These are phyloP conservation scores for Meandrusa payeni DNA, from an alignment of 2,888 invertebrate species.

Conservation along the genomic window DNA sequence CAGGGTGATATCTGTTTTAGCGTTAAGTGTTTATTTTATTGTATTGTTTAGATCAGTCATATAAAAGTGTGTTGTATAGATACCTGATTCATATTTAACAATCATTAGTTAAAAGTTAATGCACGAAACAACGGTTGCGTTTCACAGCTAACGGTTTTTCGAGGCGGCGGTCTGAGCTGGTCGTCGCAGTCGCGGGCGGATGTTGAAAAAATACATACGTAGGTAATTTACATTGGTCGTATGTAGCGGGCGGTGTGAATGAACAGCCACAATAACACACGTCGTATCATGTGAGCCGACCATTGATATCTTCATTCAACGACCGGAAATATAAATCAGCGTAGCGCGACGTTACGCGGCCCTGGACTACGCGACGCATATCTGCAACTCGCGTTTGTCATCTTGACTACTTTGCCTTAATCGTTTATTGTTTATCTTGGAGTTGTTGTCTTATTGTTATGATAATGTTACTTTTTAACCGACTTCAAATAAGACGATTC, in stretches of 20 bases:
- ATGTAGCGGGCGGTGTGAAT: constrained; percentile 52
- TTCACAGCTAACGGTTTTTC: constrained; percentile 17
- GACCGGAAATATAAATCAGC: constrained; percentile 73
- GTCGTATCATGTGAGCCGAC: constrained; percentile 55
- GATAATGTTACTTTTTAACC: too few species aligned
- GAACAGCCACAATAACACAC: constrained; percentile 49
- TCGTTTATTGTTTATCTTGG: constrained; percentile 2
- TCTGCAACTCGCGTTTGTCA: constrained; percentile 15
- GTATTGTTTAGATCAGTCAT: too few species aligned
- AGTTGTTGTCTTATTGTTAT: too few species aligned
- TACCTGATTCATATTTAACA: too few species aligned
- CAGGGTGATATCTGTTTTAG: too few species aligned
- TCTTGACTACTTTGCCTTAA: neutral
- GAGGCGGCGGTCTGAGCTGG: constrained; percentile 7
- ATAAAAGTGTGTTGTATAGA: too few species aligned
- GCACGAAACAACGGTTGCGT: constrained; percentile 16
- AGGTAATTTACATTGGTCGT: constrained; percentile 45
- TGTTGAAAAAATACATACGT: constrained; percentile 33
- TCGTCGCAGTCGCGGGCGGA: constrained; percentile 30
- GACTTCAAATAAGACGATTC: too few species aligned
- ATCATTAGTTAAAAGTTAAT: too few species aligned
- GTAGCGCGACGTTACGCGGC: constrained; percentile 47
- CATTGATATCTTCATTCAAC: constrained; percentile 71
- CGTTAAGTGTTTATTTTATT: too few species aligned
- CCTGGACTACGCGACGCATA: constrained; percentile 40